Evolutionary conservation across 2,888 invertebrate species (phyloP).

Genomic region (Phytoseiulus persimilis): DNA sequence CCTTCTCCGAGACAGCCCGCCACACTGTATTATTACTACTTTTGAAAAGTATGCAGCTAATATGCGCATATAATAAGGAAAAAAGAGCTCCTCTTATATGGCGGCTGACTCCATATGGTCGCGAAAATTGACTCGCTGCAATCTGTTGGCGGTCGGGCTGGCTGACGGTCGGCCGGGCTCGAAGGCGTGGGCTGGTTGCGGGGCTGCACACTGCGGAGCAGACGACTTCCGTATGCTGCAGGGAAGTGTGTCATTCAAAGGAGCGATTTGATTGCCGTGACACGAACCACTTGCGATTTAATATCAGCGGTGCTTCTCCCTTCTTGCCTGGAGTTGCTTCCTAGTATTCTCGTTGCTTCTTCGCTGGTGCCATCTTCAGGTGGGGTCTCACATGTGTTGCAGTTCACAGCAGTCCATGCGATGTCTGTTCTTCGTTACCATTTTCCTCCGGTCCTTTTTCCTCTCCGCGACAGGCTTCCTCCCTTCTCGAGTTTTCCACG

Average conservation of each 20-base stretch:
- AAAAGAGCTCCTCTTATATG: not conserved
- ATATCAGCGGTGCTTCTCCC: not conserved
- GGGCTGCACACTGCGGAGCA: too few relatives aligned
- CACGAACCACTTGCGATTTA: not conserved
- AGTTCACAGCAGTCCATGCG: not conserved
- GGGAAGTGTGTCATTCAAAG: constrained; percentile 5
- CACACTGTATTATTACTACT: not conserved
- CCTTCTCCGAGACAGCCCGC: not conserved
- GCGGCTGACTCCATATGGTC: not conserved
- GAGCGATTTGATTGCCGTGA: not conserved
- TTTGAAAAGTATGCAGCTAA: not conserved
- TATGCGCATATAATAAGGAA: not conserved
- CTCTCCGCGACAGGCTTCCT: not conserved
- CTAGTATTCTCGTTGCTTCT: not conserved
- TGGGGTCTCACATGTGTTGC: not conserved
- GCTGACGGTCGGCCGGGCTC: not conserved
- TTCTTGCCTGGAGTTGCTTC: not conserved
- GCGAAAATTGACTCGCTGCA: not conserved
- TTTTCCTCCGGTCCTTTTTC: not conserved
- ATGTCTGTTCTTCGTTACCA: not conserved
- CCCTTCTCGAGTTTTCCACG: not conserved
- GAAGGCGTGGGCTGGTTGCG: too few relatives aligned
- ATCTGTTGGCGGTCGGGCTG: not conserved
- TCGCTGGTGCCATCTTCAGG: not conserved
- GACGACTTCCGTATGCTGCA: not conserved